phyloP scores from a whole-genome alignment of 2,113 vertebrate species.

The Pristiophorus japonicus region DNA sequence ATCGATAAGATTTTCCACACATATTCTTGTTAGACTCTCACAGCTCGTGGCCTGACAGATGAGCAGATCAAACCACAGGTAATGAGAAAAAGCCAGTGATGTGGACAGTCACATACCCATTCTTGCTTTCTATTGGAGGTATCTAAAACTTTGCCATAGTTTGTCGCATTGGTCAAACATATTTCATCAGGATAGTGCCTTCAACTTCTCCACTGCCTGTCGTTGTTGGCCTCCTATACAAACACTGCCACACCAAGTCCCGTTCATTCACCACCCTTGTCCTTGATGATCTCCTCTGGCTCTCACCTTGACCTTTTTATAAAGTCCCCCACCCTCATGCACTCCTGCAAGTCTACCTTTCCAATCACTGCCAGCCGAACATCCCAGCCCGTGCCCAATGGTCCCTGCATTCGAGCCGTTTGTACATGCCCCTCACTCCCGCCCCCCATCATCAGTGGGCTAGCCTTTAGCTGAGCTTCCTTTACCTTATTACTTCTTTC shows the following conservation, averaged over 20 bases:
- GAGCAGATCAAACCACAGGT: neutral
- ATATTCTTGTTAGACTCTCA: no score
- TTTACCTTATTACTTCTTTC: neutral
- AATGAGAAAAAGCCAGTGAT: neutral
- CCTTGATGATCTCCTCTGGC: neutral
- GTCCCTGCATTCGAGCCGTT: neutral
- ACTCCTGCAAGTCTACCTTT: neutral
- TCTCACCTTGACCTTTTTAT: neutral
- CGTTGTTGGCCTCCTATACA: neutral
- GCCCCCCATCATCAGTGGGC: neutral
- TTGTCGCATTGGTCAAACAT: neutral
- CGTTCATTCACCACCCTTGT: neutral
- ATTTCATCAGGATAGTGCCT: neutral
- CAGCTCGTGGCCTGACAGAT: no score
- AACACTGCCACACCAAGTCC: neutral
- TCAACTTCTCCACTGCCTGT: neutral
- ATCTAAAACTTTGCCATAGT: neutral
- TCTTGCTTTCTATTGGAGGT: neutral
- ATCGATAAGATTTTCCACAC: neutral
- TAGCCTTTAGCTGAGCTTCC: neutral
- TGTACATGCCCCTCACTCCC: neutral
- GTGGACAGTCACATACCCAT: neutral
- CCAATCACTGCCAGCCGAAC: neutral
- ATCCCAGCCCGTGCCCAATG: neutral
- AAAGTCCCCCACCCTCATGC: neutral